Conservation (phyloP, 2,888 invertebrate genomes). For the Nephrotoma flavescens region DNA sequence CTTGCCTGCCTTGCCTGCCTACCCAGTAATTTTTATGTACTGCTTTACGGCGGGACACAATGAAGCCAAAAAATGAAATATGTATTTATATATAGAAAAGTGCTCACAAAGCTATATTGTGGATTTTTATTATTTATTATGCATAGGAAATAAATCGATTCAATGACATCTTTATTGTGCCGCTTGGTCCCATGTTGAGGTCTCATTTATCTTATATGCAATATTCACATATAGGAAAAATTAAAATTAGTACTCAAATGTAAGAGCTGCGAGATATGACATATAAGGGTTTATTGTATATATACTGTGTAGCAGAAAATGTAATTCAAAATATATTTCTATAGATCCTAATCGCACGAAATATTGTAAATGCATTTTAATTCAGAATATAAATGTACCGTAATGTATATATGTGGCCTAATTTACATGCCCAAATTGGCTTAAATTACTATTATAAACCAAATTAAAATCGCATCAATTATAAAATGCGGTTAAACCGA, state of each 20-base stretch:
- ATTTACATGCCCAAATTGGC: not conserved
- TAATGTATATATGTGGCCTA: not conserved
- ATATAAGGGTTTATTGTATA: not conserved
- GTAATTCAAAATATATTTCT: not conserved
- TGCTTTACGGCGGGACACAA: not conserved
- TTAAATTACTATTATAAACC: not conserved
- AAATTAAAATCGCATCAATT: not conserved
- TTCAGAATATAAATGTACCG: not conserved
- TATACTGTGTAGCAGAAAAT: not conserved
- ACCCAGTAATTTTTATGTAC: not conserved
- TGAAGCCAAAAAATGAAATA: not conserved
- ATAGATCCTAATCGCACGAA: not conserved
- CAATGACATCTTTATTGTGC: not conserved
- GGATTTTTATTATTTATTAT: not conserved
- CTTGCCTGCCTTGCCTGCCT: not conserved
- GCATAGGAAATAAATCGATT: not conserved
- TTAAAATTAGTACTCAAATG: not conserved
- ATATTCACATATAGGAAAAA: not conserved
- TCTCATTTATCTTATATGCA: not conserved
- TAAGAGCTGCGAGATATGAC: not conserved
- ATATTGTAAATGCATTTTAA: not conserved
- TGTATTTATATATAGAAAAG: not conserved
- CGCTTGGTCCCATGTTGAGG: not conserved
- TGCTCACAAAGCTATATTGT: not conserved
- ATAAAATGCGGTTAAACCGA: not conserved